phyloP scores from a whole-genome alignment of 2,888 invertebrate species.

The Vanessa cardui region DNA sequence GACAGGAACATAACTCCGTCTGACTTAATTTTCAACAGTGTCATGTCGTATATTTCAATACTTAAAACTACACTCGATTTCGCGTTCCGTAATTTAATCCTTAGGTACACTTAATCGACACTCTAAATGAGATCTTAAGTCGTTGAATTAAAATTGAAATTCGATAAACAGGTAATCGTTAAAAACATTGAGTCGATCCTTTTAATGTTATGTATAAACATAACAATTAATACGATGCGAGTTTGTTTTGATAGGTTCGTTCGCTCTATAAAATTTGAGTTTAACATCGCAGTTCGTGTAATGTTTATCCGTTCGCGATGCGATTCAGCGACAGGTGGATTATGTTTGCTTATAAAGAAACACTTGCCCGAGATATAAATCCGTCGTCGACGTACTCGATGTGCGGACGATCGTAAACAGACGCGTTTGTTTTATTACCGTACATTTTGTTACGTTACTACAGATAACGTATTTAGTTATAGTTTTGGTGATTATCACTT shows the following conservation, averaged over 20 bases:
- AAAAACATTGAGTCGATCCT: constrained; percentile 20
- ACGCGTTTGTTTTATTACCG: constrained; percentile 63
- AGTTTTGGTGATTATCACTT: constrained; percentile 32
- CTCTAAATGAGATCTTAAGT: constrained; percentile 2
- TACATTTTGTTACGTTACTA: constrained; percentile 47
- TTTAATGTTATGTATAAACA: constrained; percentile 47
- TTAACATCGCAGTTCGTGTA: constrained; percentile 32
- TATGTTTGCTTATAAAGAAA: constrained; percentile 50
- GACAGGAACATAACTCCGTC: constrained; percentile 33
- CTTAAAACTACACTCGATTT: constrained; percentile 31
- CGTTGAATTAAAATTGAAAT: constrained; percentile 22
- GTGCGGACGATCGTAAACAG: constrained; percentile 54
- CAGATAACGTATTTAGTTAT: constrained; percentile 40
- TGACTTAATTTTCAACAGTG: constrained; percentile 37
- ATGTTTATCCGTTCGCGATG: constrained; percentile 53
- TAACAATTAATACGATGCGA: constrained; percentile 46
- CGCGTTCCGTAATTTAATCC: constrained; percentile 20
- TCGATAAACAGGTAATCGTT: background rate
- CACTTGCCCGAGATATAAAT: constrained; percentile 58
- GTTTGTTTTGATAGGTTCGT: constrained; percentile 49
- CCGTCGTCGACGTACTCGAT: constrained; percentile 55
- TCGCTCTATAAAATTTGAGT: constrained; percentile 46
- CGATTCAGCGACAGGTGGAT: constrained; percentile 64
- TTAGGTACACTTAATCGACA: constrained; percentile 9
- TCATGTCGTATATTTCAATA: constrained; percentile 54